Base-by-base conservation (phyloP, 53 echinoderm and acorn worm genomes). In the Pentamera pediparva region DNA sequence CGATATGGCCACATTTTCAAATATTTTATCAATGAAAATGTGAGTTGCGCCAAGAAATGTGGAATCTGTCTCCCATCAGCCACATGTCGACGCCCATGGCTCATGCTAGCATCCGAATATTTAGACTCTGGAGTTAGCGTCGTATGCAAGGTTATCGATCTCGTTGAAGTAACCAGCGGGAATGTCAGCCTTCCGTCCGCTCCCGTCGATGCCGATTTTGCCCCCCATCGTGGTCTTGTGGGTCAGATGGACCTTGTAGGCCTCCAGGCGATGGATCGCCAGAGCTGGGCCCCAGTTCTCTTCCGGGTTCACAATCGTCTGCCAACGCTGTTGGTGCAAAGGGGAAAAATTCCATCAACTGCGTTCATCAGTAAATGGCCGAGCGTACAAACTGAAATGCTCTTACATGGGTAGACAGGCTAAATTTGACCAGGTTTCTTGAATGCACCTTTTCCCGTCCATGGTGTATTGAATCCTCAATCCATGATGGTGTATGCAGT, bases 221-320 rank as follows among this genome's bases (percentile, higher is more conserved):
- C 91, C 91, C 0, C 91, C 91, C 87, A 91, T 87, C 43, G 63
- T 81, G 15, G 84, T 87, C 10, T 84, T 84, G 26, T 81, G 78
- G 4, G 49, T 65, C 10, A 59, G 18, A 58, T 91, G 91, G 3
- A 84, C 78, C 53, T 75, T 65, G 28, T 77, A 83, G 7, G 91
- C 81, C 39, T 81, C 84, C 35, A 75, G 20, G 12, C 91, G 80
- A 53, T 87, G 84, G 33, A 65, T 34, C 19, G 75, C 50, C 27
- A 91, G 63, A 20, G 91, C 91, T 2, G 91, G 91, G 12, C 91
- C 91, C 91, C 91, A 91, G 3, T 74, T 56, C 4, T 79, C 80
- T 9, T 35, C 27, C 4, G 91, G 91, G 32, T 83, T 83, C 6
- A 65, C 40, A 15, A 86, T 36, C 3, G 47, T 34, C 29, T 72